phyloP scores from a whole-genome alignment of 2,888 invertebrate species.

The Protodeltote pygarga region DNA sequence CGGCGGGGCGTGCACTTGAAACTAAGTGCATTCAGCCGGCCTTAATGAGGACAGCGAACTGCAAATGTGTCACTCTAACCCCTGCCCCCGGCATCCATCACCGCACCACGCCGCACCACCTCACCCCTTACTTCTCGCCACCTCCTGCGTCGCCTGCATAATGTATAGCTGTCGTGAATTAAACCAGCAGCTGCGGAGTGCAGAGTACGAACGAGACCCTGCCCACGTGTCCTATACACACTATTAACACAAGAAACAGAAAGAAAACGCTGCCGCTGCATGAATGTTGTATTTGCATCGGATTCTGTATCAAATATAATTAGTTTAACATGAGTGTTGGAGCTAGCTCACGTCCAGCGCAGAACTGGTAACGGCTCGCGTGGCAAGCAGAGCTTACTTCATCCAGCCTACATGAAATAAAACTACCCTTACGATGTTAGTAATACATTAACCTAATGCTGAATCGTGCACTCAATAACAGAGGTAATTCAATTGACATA shows the following conservation, averaged over 20 bases:
- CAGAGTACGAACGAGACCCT: too few relatives aligned
- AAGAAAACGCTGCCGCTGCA: too few relatives aligned
- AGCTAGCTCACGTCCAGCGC: constrained; percentile 5
- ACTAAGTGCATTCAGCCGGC: constrained; percentile 47
- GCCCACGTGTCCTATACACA: too few relatives aligned
- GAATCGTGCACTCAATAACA: too few relatives aligned
- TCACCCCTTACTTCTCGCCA: background rate
- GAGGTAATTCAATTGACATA: too few relatives aligned
- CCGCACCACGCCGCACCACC: background rate
- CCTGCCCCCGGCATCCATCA: constrained; percentile 1
- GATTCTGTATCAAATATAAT: constrained; percentile 18
- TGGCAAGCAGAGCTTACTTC: constrained; percentile 4
- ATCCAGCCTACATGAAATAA: constrained; percentile 8
- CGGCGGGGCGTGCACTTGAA: constrained; percentile 46
- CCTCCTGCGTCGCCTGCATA: constrained; percentile 33
- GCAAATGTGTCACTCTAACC: constrained; percentile 52
- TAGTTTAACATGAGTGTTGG: constrained; percentile 1
- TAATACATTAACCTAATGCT: constrained; percentile 29
- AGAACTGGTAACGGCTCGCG: background rate
- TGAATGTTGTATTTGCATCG: background rate
- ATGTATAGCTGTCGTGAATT: constrained; percentile 46
- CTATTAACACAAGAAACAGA: too few relatives aligned
- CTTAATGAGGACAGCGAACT: constrained; percentile 53
- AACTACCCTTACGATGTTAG: constrained; percentile 12
- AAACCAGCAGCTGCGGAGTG: constrained; percentile 18